A percentile compares a stretch with the other conserved stretches of the same genome.
Evolutionary conservation across 2,797 vertebrate genomes (phyloP).

Genomic region (Schizopygopsis malacanthus): DNA sequence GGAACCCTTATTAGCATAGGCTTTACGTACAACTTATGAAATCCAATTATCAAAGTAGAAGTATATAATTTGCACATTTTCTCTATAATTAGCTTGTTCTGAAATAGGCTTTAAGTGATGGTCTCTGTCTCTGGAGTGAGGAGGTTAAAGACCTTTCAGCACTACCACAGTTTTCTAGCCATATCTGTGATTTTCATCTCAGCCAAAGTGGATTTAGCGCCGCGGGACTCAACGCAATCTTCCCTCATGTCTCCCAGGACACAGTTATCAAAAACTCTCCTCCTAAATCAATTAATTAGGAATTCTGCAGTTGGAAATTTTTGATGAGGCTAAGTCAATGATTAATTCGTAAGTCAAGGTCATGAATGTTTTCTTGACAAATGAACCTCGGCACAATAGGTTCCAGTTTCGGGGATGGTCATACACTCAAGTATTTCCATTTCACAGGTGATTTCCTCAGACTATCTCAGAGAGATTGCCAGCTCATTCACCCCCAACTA

Average conservation of each 20-base stretch:
- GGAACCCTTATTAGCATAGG: conserved; percentile 46
- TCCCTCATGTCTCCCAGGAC: neutral
- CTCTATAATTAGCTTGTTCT: conserved; percentile 59
- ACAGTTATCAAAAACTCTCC: conserved; percentile 11
- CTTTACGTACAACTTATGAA: conserved; percentile 53
- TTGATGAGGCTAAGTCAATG: conserved; percentile 15
- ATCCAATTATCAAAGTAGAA: conserved; percentile 54
- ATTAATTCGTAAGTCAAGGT: conserved; percentile 51
- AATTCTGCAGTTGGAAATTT: conserved; percentile 16
- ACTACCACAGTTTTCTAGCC: neutral
- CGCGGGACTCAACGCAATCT: neutral
- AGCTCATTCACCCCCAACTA: conserved; percentile 42
- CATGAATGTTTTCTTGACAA: conserved; percentile 55
- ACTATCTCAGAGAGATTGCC: conserved; percentile 51
- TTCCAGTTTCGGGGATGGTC: conserved; percentile 52
- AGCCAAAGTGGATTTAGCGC: conserved; percentile 21
- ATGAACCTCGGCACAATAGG: conserved; percentile 53
- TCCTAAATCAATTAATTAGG: conserved; percentile 34
- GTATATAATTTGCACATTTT: conserved; percentile 53
- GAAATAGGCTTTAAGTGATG: conserved; percentile 49
- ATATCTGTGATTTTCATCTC: conserved; percentile 15
- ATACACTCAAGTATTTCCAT: conserved; percentile 59
- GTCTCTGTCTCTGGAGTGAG: conserved; percentile 35
- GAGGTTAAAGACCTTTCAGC: conserved; percentile 45
- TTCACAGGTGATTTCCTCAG: conserved; percentile 61